Conservation (phyloP, 2,888 invertebrate species). For the Pterostichus madidus region DNA sequence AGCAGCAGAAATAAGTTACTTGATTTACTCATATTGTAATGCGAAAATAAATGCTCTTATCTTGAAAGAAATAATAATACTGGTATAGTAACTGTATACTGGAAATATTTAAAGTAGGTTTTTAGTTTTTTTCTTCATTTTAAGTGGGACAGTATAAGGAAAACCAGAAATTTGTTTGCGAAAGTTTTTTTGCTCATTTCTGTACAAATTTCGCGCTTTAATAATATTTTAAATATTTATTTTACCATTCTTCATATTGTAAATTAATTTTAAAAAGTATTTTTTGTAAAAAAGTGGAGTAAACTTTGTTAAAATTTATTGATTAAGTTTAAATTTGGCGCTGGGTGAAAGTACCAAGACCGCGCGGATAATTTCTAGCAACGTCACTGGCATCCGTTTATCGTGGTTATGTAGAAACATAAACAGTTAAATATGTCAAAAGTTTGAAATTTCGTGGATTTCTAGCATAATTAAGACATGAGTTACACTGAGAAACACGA, state of each 20-base stretch:
- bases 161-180: slow-evolving; percentile 23
- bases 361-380: slow-evolving; percentile 18
- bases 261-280: no score
- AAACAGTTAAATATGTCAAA: slow-evolving; percentile 61
- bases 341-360: slow-evolving; percentile 6
- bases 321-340: slow-evolving; percentile 16
- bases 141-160: slow-evolving; percentile 41
- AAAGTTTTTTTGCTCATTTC: background rate
- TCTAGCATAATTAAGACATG: slow-evolving; percentile 73
- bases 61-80: slow-evolving; percentile 36
- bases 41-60: background rate
- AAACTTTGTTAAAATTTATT: no score
- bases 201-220: background rate
- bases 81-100: slow-evolving; percentile 41
- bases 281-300: no score
- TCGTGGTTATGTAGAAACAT: slow-evolving; percentile 39
- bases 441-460: slow-evolving; percentile 21
- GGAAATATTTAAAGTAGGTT: slow-evolving; percentile 27
- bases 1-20: background rate
- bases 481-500: slow-evolving; percentile 79
- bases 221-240: slow-evolving; percentile 9
- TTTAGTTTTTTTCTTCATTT: slow-evolving; percentile 16
- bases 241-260: background rate
- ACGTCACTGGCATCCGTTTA: slow-evolving; percentile 34
- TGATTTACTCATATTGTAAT: slow-evolving; percentile 41